phyloP scores from a whole-genome alignment of 2,113 vertebrate species.

The Puma concolor region DNA sequence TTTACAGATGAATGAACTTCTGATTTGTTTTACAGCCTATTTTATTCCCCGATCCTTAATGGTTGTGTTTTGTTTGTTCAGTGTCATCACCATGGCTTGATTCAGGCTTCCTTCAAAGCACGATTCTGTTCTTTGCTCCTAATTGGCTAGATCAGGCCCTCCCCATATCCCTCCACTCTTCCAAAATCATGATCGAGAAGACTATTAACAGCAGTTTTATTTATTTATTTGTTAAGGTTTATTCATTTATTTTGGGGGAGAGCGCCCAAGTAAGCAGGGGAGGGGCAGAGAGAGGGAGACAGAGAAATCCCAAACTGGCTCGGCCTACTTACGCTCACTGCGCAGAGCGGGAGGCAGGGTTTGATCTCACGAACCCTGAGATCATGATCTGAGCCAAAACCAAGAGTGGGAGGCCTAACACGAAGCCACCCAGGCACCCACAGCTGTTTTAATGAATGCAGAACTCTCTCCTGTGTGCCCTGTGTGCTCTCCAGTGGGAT shows the following conservation, averaged over 20 bases:
- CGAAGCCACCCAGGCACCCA: too few species aligned
- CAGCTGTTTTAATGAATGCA: not conserved
- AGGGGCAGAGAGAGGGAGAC: too few species aligned
- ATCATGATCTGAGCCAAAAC: too few species aligned
- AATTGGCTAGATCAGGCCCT: not conserved
- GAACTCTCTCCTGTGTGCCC: not conserved
- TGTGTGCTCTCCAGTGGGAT: not conserved
- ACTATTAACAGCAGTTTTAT: not conserved
- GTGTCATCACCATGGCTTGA: not conserved
- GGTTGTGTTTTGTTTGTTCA: not conserved
- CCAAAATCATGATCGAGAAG: not conserved
- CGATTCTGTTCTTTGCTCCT: not conserved
- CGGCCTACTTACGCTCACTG: too few species aligned
- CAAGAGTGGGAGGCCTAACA: too few species aligned
- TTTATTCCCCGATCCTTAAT: not conserved
- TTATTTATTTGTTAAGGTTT: too few species aligned
- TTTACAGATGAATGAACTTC: not conserved
- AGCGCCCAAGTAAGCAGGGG: too few species aligned
- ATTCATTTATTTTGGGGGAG: too few species aligned
- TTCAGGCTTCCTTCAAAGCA: not conserved
- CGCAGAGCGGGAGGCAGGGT: too few species aligned
- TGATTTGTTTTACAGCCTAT: not conserved
- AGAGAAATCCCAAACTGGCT: too few species aligned
- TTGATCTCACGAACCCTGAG: too few species aligned
- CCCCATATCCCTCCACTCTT: not conserved